Conservation (phyloP, 2,113 vertebrate genomes). For the Hemiscyllium ocellatum region DNA sequence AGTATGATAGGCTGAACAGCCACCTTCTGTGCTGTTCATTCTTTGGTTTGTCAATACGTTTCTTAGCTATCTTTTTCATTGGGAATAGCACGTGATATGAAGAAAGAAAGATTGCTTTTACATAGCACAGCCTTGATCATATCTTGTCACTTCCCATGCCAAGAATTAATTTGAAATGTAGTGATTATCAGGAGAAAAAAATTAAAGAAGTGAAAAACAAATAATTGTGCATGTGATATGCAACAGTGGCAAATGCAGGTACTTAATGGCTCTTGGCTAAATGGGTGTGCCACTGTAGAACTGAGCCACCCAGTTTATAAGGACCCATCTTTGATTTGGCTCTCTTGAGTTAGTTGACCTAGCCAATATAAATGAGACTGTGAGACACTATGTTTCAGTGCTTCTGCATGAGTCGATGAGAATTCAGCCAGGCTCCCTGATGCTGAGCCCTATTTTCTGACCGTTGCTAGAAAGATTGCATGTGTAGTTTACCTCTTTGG, state of each 20-base stretch:
- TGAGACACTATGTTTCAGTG: neutral
- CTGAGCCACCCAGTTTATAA: neutral
- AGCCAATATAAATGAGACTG: neutral
- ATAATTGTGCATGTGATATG: neutral
- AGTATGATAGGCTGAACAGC: neutral
- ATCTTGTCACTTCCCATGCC: neutral
- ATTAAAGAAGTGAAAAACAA: neutral
- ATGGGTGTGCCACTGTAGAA: neutral
- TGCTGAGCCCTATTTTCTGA: neutral
- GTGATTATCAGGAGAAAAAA: neutral
- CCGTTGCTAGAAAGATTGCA: neutral
- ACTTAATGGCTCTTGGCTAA: neutral
- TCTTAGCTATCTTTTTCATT: neutral
- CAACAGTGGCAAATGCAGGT: neutral
- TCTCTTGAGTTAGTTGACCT: neutral
- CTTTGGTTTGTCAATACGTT: neutral
- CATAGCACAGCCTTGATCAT: neutral
- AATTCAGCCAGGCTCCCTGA: neutral
- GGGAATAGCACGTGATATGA: neutral
- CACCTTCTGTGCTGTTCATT: neutral
- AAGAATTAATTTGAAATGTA: neutral
- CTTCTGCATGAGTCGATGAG: neutral
- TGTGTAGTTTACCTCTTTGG: neutral
- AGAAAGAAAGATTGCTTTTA: neutral
- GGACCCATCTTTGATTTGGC: neutral